Conservation (phyloP, 2,113 vertebrate species). For the Propithecus coquereli region DNA sequence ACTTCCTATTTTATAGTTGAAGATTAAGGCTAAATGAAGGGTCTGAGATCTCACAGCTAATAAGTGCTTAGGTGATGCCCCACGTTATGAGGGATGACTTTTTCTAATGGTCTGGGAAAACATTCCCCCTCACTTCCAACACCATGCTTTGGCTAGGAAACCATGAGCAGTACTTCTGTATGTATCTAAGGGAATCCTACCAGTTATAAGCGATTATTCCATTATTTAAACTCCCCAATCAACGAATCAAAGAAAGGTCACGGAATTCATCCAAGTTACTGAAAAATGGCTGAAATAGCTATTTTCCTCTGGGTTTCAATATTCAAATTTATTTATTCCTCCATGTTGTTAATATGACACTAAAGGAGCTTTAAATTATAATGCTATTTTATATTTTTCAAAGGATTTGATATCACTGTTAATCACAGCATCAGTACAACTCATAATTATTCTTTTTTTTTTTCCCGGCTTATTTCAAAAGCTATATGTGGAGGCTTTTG, state of each 20-base stretch:
- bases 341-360: background rate
- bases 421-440: background rate
- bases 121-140: background rate
- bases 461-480: background rate
- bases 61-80: background rate
- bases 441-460: background rate
- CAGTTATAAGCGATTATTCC: background rate
- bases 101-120: background rate
- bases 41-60: background rate
- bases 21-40: background rate
- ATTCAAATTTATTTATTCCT: background rate
- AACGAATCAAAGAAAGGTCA: background rate
- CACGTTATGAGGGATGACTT: background rate
- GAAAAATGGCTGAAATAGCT: background rate
- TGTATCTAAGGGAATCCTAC: background rate
- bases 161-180: background rate
- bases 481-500: background rate
- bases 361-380: background rate
- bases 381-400: constrained; percentile 13
- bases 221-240: background rate
- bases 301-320: background rate
- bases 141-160: background rate
- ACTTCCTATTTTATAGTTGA: background rate
- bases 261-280: background rate
- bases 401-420: background rate